Base-by-base conservation (phyloP, 35 echinoderm and acorn worm genomes). In the Apostichopus parvimensis region DNA sequence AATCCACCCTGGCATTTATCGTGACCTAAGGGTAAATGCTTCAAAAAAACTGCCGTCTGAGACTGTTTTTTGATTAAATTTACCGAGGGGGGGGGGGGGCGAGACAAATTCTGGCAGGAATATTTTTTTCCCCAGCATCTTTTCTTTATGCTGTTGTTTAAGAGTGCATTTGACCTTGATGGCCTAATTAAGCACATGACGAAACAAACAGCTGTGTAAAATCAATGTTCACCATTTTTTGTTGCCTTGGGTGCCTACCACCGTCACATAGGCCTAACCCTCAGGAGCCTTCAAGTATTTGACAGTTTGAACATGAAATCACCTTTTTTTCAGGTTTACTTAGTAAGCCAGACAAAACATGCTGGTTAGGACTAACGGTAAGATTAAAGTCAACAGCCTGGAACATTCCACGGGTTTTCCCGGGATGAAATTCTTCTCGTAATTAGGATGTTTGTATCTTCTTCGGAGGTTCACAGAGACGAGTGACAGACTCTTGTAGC, bases 121-220 rank as follows among this genome's bases (percentile, higher is more conserved):
- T 58, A 9, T 25, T 0, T 84, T 9, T 45, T 45, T 45, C 34
- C 34, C 34, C 34, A 4, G 34, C 34, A 45, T 45, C 23, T 25
- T 13, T 82, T 84, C 54, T 59, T 84, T 45, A 45, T 45, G 34
- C 18, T 57, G 81, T 20, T 5, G 14, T 75, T 75, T n/a, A 84
- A 84, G 34, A 84, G 81, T 84, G 17, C 81, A 54, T 10, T 56
- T 84, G 55, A 84, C 81, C 81, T 84, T 59, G 22, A 9, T 60
- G 81, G 8, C 57, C 81, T 84, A 58, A 84, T 84, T 84, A 58
- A 84, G 54, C 55, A 59, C 52, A 84, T 84, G 54, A 58, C 20
- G 17, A 15, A 57, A 22, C 9, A 84, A 84, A 84, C 52, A 60
- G 17, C 52, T 58, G 71, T 75, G 17, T 75, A n/a, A 75, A 75